These are phyloP conservation scores for Anas platyrhynchos DNA, from an alignment of 2,113 vertebrate genomes.

Conservation along the genomic window DNA sequence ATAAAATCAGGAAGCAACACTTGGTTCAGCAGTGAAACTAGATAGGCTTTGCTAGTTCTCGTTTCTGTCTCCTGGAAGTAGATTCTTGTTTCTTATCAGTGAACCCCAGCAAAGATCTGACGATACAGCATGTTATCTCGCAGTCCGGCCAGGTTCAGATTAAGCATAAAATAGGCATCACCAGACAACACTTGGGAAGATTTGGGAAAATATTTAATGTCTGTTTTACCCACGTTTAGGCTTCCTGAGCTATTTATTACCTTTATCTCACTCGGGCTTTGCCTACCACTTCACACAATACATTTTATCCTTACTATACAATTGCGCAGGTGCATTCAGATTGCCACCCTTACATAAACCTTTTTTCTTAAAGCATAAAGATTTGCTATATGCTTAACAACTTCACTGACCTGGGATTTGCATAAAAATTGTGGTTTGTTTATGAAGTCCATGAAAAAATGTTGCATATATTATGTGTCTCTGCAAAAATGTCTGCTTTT, in stretches of 20 bases:
- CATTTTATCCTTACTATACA: not conserved
- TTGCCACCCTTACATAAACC: not conserved
- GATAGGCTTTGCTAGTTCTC: not conserved
- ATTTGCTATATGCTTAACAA: not conserved
- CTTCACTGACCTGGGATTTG: not conserved
- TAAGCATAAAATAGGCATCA: not conserved
- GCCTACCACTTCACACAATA: not conserved
- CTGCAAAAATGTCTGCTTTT: not conserved
- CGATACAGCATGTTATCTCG: not conserved
- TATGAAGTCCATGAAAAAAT: not conserved
- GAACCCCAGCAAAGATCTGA: not conserved
- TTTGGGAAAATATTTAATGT: not conserved
- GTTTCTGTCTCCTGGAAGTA: constrained; percentile 4
- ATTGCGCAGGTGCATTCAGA: not conserved
- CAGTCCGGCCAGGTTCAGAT: not conserved
- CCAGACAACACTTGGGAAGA: not conserved
- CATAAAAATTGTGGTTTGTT: not conserved
- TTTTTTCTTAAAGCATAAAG: not conserved
- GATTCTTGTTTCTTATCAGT: not conserved
- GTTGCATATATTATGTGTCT: not conserved
- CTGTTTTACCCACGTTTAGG: not conserved
- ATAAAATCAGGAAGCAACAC: not conserved
- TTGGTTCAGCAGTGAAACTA: not conserved
- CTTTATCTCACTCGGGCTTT: not conserved
- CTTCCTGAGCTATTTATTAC: not conserved